Percentiles rank a stretch among this genome's conserved stretches.
These are phyloP conservation scores for Caenorhabditis briggsae DNA, from an alignment of 1,140 invertebrate species.

Conservation along the genomic window DNA sequence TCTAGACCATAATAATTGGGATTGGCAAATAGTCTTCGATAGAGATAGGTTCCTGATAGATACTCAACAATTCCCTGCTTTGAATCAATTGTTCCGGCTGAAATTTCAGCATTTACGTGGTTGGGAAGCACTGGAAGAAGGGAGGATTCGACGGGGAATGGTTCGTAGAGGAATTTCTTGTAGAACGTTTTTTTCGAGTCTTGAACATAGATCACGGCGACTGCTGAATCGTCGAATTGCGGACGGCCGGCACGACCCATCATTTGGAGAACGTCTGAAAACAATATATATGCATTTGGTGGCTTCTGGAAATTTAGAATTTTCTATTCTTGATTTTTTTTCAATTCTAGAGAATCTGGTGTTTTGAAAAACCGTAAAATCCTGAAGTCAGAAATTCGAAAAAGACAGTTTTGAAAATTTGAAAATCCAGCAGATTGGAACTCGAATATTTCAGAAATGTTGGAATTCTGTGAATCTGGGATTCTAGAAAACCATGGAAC, in stretches of 20 bases:
- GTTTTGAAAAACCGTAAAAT: no score
- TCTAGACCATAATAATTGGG: conserved; percentile 90
- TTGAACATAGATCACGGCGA: conserved; percentile 96
- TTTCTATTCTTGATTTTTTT: no score
- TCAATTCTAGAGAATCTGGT: no score
- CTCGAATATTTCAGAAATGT: no score
- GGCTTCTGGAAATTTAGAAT: no score
- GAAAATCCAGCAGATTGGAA: no score
- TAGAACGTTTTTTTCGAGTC: conserved; percentile 99
- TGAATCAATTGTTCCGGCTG: conserved; percentile 89
- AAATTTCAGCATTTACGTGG: conserved; percentile 97
- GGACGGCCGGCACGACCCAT: conserved; percentile 97
- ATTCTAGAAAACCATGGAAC: no score
- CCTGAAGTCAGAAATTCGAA: no score
- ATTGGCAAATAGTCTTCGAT: conserved; percentile 91
- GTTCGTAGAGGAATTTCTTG: conserved; percentile 98
- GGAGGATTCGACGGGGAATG: conserved; percentile 98
- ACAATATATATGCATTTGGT: neutral
- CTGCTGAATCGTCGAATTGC: conserved; percentile 93
- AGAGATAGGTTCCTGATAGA: conserved; percentile 98
- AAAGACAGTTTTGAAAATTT: no score
- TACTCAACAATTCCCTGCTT: conserved; percentile 96
- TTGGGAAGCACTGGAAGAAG: conserved; percentile 91
- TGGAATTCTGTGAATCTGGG: no score
- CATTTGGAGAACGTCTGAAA: conserved; percentile 90